Base-by-base conservation (phyloP, 1,140 invertebrate genomes). In the Nymphalis io region DNA sequence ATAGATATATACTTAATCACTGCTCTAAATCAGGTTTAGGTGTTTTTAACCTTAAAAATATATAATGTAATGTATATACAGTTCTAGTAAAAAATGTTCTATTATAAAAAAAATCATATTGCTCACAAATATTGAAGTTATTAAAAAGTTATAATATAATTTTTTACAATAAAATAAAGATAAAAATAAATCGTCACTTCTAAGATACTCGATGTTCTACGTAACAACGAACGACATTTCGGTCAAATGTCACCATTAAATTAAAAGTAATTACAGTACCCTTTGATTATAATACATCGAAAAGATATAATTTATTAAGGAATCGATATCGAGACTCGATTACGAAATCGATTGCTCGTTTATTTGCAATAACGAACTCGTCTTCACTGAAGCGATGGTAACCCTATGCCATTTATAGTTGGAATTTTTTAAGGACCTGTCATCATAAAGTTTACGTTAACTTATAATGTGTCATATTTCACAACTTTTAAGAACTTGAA, bases 231-330 rank as follows among this genome's bases (percentile, higher is more conserved):
- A 51, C 20, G 46, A 51, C 3, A 39, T 15, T 20, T 21, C 21
- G 68, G 68, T 64, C 68, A 70, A 70, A 70, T 63, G 68, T 70
- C 68, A 64, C 21, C 59, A 48, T 46, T 64, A 70, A 63, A 63
- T 63, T 63, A 70, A 63, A 63, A 55, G 38, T 70, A 70, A 70
- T 64, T 70, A 70, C 38, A 48, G 60, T 66, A 58, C 40, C 39
- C 55, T 53, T 63, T 55, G 46, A 63, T 63, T 53, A 48, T 55
- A 55, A 39, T 39, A 63, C 61, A 53, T 38, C 61, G 48, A 53
- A 48, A 51, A 46, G 44, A 13, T 44, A 51, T 57, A 57, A 64
- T 65, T 65, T 57, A 58, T 51, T 13, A 21, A 57, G 20, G 39
- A 58, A 57, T 58, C 63, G 63, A 65, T 57, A 55, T 23, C 0